Percentiles rank a stretch among this genome's conserved stretches.
Evolutionary conservation across 1,140 invertebrate genomes (phyloP).

Genomic region (Agraylea sexmaculata): DNA sequence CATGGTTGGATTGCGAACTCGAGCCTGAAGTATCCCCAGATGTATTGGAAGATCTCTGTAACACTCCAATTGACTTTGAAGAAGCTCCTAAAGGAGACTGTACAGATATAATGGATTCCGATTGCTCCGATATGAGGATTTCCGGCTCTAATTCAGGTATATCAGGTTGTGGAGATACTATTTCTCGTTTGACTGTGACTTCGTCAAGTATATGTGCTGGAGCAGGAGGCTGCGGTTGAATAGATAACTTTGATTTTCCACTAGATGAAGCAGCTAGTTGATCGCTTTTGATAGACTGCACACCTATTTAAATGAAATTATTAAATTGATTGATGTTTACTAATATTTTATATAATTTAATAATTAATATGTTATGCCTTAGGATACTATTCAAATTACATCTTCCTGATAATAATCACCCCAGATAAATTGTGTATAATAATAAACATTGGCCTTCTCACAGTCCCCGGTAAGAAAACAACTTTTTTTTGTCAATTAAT

Average conservation of each 20-base stretch:
- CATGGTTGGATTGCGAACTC: constrained; percentile 38
- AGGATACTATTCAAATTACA: too few species aligned
- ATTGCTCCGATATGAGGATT: constrained; percentile 34
- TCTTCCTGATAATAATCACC: too few species aligned
- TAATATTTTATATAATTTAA: too few species aligned
- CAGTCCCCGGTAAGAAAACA: too few species aligned
- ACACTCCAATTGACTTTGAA: background rate
- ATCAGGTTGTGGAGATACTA: constrained; percentile 33
- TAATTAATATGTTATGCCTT: too few species aligned
- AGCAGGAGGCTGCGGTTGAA: background rate
- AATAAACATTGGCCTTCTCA: too few species aligned
- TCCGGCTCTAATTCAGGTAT: constrained; percentile 37
- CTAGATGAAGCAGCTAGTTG: too few species aligned
- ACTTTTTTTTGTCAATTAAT: too few species aligned
- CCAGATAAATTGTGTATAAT: too few species aligned
- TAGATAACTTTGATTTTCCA: too few species aligned
- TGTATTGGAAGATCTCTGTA: constrained; percentile 24
- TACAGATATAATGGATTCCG: constrained; percentile 23
- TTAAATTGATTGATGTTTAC: too few species aligned
- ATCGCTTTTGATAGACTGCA: constrained; percentile 18
- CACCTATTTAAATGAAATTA: too few species aligned
- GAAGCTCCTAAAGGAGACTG: background rate
- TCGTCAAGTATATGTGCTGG: constrained; percentile 6
- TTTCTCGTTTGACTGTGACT: constrained; percentile 30
- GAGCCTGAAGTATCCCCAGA: constrained; percentile 31